A percentile compares a stretch with the other conserved stretches of the same genome.
Evolutionary conservation across 2,888 invertebrate species (phyloP).

Genomic region (Ferrisia virgata): DNA sequence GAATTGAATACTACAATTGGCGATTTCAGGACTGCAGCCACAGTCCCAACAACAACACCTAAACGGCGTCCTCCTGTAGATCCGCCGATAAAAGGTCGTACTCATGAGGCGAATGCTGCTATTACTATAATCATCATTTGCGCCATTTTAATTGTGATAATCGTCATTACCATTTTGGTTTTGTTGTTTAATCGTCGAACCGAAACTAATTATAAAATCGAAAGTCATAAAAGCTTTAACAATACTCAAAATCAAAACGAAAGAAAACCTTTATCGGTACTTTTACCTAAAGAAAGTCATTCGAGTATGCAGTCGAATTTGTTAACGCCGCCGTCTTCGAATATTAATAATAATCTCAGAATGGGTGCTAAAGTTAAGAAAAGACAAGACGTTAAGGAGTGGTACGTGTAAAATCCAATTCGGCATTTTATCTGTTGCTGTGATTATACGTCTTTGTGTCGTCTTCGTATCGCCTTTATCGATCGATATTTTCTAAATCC

Average conservation of each 20-base stretch:
- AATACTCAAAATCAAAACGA: constrained; percentile 65
- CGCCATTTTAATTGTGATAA: constrained; percentile 81
- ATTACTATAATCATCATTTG: constrained; percentile 87
- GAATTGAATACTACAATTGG: constrained; percentile 48
- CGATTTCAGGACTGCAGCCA: constrained; percentile 50
- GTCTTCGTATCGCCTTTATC: constrained; percentile 4
- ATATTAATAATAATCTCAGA: constrained; percentile 27
- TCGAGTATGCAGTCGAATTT: constrained; percentile 52
- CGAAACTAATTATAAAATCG: constrained; percentile 82
- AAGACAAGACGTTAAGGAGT: constrained; percentile 89
- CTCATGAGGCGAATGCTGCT: constrained; percentile 71
- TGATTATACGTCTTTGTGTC: not conserved
- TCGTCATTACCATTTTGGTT: constrained; percentile 84
- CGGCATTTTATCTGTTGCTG: not conserved
- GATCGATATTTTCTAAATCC: not conserved
- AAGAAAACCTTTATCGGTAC: constrained; percentile 58
- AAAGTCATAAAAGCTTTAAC: constrained; percentile 69
- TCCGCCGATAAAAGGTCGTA: constrained; percentile 64
- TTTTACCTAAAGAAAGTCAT: constrained; percentile 56
- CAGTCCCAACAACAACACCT: constrained; percentile 51
- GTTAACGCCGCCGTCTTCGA: constrained; percentile 35
- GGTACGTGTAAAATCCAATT: constrained; percentile 74
- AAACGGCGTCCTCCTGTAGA: constrained; percentile 51
- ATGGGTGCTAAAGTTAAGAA: constrained; percentile 57
- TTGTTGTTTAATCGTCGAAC: constrained; percentile 80